phyloP scores from a whole-genome alignment of 2,113 vertebrate species.

The Lophotis ruficrista region DNA sequence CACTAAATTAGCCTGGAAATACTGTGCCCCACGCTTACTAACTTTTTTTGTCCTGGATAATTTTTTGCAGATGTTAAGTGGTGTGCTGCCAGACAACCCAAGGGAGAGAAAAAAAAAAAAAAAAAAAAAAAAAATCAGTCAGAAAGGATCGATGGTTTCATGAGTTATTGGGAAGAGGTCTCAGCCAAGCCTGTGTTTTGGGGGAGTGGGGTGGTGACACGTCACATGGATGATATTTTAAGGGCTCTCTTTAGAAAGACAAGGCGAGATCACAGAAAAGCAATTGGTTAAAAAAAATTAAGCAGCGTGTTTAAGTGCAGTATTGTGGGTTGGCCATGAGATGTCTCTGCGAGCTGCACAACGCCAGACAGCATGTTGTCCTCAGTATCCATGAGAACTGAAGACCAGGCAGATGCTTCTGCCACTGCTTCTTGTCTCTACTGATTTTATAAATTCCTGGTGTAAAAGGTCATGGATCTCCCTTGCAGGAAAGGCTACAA shows the following conservation, averaged over 20 bases:
- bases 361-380: neutral
- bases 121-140: rapidly evolving
- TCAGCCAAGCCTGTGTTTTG: neutral
- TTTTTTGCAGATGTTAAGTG: neutral
- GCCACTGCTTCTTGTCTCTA: neutral
- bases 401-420: neutral
- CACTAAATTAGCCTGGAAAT: neutral
- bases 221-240: neutral
- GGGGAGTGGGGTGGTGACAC: neutral
- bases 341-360: neutral
- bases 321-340: neutral
- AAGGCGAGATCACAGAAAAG: neutral
- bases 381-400: neutral
- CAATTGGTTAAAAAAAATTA: rapidly evolving
- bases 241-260: neutral
- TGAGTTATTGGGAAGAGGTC: neutral
- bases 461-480: neutral
- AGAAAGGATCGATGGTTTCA: neutral
- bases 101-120: neutral
- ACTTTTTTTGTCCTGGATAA: rapidly evolving
- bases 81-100: neutral
- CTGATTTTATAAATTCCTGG: rapidly evolving
- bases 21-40: neutral
- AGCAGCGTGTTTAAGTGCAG: neutral
- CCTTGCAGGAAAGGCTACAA: neutral